Conservation (phyloP, 2,113 vertebrate genomes). For the Bambusicola thoracicus region DNA sequence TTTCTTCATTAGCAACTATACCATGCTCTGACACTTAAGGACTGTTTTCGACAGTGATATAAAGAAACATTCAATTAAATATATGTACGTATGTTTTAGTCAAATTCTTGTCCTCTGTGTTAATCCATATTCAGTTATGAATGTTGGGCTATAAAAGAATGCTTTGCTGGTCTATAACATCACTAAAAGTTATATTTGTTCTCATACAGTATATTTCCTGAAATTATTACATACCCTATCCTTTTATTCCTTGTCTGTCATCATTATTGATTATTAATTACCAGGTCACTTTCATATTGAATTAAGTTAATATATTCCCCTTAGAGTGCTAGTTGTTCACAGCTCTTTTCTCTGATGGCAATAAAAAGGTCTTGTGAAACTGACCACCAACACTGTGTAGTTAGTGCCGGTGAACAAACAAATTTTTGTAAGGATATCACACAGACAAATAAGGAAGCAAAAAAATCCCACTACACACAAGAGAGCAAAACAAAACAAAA, state of each 20-base stretch:
- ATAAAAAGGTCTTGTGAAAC: constrained; percentile 15
- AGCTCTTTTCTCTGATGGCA: background rate
- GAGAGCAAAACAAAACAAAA: background rate
- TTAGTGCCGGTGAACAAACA: constrained; percentile 22
- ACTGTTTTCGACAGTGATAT: background rate
- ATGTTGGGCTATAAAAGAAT: background rate
- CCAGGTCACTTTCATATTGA: constrained; percentile 27
- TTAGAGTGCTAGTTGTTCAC: background rate
- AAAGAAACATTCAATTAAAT: background rate
- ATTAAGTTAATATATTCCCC: constrained; percentile 5
- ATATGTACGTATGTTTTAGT: background rate
- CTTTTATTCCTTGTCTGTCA: background rate
- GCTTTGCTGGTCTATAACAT: background rate
- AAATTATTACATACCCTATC: background rate
- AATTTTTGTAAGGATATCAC: background rate
- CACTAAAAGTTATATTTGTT: background rate
- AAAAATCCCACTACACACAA: background rate
- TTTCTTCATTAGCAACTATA: background rate
- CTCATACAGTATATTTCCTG: background rate
- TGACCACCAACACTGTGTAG: background rate
- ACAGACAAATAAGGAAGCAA: background rate
- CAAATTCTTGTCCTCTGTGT: background rate
- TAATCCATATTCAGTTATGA: background rate
- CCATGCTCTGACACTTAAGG: background rate
- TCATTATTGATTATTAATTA: constrained; percentile 45